Base-by-base conservation (phyloP, 2,797 vertebrate genomes). In the Denticeps clupeoides region DNA sequence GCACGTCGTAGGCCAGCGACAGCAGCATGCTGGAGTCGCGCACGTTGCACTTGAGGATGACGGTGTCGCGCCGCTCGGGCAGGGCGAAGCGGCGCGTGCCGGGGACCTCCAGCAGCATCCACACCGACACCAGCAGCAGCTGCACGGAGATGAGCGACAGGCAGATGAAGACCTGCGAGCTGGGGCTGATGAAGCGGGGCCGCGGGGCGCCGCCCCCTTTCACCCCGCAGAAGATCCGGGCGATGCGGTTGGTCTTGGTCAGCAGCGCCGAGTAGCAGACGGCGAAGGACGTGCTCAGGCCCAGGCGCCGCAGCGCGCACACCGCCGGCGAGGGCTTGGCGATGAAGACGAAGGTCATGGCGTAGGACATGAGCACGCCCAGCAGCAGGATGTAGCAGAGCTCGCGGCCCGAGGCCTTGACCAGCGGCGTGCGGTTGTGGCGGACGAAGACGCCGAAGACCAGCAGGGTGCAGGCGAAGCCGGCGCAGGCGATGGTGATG, bases 311-410 rank as follows among this genome's bases (percentile, higher is more conserved):
- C 33, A 99, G 72, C 0, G 95, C 84, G 35, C 95, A 99, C 60
- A 97, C 89, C 53, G 88, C 86, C 1, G 93, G 89, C 0, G 94
- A 98, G 1, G 95, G 94, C 70, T 93, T 97, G 58, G 95, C 92
- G 44, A 99, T 87, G 81, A 97, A 98, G 68, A 95, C 90, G 78
- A 99, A 99, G n/a, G 95, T 99, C 89, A 97, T 91, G 64, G 86
- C 83, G 28, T 98, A 99, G 28, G 91, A 99, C 63, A 99, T 83
- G 65, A 93, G 86, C 66, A 98, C 93, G 23, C 95, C 95, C 7
- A 87, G 86, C 49, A 99, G 82, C 26, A 99, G 70, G 58, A 98
- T 95, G 70, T 98, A 99, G 69, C 95, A 97, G 3, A 99, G 80
- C 71, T 98, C 95, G 12, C 93, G 82, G 31, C 95, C 92, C 0